Conservation (phyloP, 2,797 vertebrate species). For the Lutjanus argentimaculatus region DNA sequence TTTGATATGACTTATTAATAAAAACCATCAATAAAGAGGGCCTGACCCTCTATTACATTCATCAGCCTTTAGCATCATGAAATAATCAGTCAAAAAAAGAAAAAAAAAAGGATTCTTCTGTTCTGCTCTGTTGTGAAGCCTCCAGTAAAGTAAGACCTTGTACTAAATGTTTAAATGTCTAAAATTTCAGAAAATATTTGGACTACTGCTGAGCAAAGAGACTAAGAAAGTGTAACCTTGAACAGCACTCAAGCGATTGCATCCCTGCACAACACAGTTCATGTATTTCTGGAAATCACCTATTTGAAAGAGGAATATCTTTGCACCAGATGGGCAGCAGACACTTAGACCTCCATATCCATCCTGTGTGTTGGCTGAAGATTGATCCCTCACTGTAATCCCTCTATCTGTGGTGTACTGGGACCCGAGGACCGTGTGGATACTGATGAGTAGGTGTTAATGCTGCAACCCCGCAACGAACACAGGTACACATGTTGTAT, state of each 20-base stretch:
- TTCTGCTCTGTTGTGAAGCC: background rate
- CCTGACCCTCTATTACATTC: slow-evolving; percentile 14
- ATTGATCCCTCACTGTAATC: slow-evolving; percentile 53
- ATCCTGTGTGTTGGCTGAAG: slow-evolving; percentile 30
- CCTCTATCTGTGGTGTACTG: slow-evolving; percentile 30
- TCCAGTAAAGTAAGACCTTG: slow-evolving; percentile 28
- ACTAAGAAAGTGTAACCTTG: slow-evolving; percentile 31
- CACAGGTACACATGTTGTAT: slow-evolving; percentile 1
- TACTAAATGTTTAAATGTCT: slow-evolving; percentile 14
- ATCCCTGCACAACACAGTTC: slow-evolving; percentile 16
- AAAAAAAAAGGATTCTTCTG: background rate
- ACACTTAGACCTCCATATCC: slow-evolving; percentile 17
- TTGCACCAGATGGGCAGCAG: slow-evolving; percentile 20
- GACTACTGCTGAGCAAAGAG: slow-evolving; percentile 31
- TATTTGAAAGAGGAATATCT: slow-evolving; percentile 32
- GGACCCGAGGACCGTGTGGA: background rate
- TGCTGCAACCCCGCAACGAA: slow-evolving; percentile 9
- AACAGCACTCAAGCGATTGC: slow-evolving; percentile 17
- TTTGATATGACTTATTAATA: slow-evolving; percentile 34
- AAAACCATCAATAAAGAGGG: slow-evolving; percentile 6
- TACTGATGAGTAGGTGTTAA: slow-evolving; percentile 16
- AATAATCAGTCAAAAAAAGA: slow-evolving; percentile 5
- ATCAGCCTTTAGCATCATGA: slow-evolving; percentile 21
- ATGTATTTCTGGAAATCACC: slow-evolving; percentile 40
- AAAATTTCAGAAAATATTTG: slow-evolving; percentile 29